Evolutionary conservation across 2,888 invertebrate species (phyloP).

Genomic region (Notocelia uddmanniana): DNA sequence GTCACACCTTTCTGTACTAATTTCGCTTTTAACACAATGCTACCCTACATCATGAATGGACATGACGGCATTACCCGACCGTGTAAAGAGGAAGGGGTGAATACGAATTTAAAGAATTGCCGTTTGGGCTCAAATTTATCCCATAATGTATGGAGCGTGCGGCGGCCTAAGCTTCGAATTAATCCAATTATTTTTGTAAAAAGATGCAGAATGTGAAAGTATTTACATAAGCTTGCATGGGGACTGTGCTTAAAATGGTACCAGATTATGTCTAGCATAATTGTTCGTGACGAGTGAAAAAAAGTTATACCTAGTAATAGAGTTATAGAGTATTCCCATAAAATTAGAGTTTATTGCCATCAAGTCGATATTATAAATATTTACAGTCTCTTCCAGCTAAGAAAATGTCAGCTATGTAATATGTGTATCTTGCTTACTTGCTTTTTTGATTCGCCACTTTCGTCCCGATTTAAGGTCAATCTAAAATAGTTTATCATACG

Average conservation of each 20-base stretch:
- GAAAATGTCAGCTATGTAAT: no score
- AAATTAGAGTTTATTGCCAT: no score
- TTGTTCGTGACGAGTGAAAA: no score
- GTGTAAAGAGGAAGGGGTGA: slow-evolving; percentile 65
- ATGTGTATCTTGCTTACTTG: no score
- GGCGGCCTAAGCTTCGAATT: slow-evolving; percentile 21
- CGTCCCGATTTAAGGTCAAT: no score
- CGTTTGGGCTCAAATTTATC: slow-evolving; percentile 50
- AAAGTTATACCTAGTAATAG: no score
- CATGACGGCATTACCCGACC: slow-evolving; percentile 67
- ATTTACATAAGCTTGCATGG: not conserved
- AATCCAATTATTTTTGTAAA: slow-evolving; percentile 38
- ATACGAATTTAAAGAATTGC: slow-evolving; percentile 64
- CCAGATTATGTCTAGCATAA: not conserved
- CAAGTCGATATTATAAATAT: no score
- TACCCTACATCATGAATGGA: slow-evolving; percentile 79
- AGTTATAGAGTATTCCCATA: no score
- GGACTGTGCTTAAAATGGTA: not conserved
- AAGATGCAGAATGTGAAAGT: slow-evolving; percentile 7
- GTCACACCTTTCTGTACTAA: slow-evolving; percentile 82
- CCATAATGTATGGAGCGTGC: slow-evolving; percentile 33
- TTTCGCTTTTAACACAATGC: slow-evolving; percentile 78
- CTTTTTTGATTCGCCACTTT: no score
- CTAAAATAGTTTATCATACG: no score
- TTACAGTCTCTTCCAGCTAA: no score